Evolutionary conservation across 2,888 invertebrate species (phyloP).

Genomic region (Melinopterus prodromus): DNA sequence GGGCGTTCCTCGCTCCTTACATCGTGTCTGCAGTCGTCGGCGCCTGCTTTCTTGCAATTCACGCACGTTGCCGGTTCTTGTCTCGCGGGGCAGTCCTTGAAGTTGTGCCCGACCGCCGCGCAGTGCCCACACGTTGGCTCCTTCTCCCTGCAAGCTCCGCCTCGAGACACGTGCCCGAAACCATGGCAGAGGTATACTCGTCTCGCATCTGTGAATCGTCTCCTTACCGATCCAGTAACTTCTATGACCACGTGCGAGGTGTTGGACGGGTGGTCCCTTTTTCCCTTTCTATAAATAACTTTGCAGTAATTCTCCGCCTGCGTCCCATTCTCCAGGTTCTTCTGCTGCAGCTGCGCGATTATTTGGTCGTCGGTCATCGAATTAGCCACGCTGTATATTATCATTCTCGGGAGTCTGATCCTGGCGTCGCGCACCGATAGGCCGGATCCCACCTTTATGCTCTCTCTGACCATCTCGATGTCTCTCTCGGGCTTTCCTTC

Average conservation of each 20-base stretch:
- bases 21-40: not conserved
- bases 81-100: not conserved
- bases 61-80: not conserved
- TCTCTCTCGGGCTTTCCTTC: not conserved
- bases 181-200: not conserved
- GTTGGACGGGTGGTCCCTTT: not conserved
- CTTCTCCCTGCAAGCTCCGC: not conserved
- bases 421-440: not conserved
- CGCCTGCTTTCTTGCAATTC: not conserved
- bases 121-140: too few species aligned
- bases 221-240: not conserved
- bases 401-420: not conserved
- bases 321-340: not conserved
- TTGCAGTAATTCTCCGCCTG: not conserved
- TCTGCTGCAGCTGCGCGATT: not conserved
- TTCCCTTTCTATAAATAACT: not conserved
- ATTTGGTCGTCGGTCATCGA: not conserved
- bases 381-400: not conserved
- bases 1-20: not conserved
- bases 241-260: not conserved
- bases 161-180: not conserved
- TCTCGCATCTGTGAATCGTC: not conserved
- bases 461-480: not conserved
- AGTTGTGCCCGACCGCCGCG: not conserved
- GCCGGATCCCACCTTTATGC: not conserved